Evolutionary conservation across 2,888 invertebrate genomes (phyloP), one percentile per base, ranked within the genome.

Genomic region (Dinocampus coccinellae): DNA sequence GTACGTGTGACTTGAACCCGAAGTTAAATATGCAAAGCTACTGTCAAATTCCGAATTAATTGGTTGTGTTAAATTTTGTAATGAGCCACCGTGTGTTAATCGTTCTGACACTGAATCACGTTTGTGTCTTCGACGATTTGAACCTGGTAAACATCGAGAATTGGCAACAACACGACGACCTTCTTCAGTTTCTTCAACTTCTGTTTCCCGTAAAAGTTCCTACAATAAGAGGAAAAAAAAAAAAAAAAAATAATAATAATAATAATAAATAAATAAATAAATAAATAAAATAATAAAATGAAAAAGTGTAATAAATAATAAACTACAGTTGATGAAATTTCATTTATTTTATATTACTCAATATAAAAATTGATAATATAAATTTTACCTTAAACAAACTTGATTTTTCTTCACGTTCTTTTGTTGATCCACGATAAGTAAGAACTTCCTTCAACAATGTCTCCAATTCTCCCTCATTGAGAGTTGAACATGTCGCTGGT

Each of bases 401-500:
- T 88, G 95, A 95, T 89, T 95, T 95, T 82, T 95, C 94, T 88
- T 94, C 93, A 77, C 93, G 91, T 86, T 95, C 95, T 89, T 94
- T 94, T 70, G 95, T 95, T 39, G 77, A 77, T 86, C 92, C 92
- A 88, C 94, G 95, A 89, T 95, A 95, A 77, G 92, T 93, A 84
- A 94, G 92, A 78, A 95, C 95, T 90, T 95, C 95, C 86, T 95
- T 94, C 81, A 95, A 89, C 76, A 95, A 89, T 72, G 93, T 93
- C 81, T 93, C 92, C 76, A 95, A 89, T 86, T 93, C 92, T 71
- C 91, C 91, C 84, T 95, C 95, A 88, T 95, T 93, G 85, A 94
- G 89, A 79, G 92, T 91, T 77, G 85, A 87, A 70, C 87, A 81
- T 74, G 84, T 86, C 72, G 86, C 84, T 69, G 88, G 84, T 80